Conservation (phyloP, 2,797 vertebrate genomes). For the Gorsachius magnificus region DNA sequence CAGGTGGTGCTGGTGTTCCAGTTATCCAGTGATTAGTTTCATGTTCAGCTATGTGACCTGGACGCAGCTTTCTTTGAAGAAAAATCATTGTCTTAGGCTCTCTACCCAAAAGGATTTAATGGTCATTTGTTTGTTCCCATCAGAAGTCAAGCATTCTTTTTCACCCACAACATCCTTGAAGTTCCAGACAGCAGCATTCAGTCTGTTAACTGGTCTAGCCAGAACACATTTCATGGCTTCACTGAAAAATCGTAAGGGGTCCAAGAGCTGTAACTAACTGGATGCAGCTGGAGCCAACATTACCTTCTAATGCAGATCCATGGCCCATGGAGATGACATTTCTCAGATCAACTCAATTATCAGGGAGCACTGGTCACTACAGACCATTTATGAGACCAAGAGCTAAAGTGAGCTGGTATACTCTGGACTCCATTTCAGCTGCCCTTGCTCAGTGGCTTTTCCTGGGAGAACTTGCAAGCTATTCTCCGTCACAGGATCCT, state of each 20-base stretch:
- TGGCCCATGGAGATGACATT: neutral
- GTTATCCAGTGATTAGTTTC: neutral
- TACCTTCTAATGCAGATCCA: neutral
- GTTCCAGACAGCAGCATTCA: neutral
- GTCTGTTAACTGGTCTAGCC: neutral
- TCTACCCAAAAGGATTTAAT: neutral
- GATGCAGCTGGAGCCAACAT: neutral
- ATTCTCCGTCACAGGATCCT: neutral
- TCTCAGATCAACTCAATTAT: neutral
- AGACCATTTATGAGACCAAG: neutral
- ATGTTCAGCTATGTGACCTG: neutral
- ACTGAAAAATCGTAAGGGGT: neutral
- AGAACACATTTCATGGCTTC: neutral
- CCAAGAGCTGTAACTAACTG: neutral
- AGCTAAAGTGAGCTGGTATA: neutral
- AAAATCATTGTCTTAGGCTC: neutral
- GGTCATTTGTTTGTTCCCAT: neutral
- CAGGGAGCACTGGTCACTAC: neutral
- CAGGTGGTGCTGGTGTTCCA: constrained; percentile 22
- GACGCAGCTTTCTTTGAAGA: neutral
- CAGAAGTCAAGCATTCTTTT: neutral
- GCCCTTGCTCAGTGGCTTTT: neutral
- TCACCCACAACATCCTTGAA: neutral
- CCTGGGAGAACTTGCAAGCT: neutral
- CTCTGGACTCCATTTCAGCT: neutral